Evolutionary conservation across 2,888 invertebrate species (phyloP), one percentile per base, ranked within the genome.

Genomic region (Monopis laevigella): DNA sequence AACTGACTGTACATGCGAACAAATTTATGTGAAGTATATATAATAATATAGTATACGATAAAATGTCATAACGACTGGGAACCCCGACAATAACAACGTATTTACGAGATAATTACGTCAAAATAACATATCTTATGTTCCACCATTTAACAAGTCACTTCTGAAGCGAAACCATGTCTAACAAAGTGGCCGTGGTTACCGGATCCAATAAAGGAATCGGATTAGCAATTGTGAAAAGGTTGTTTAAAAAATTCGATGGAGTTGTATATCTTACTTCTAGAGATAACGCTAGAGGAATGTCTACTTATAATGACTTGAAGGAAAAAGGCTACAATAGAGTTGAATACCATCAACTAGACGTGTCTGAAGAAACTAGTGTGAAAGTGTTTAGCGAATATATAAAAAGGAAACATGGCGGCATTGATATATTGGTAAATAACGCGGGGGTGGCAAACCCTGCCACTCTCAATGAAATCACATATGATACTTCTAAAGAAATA

Each of bases 161-260:
- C 5, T 11, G 29, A 29, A 6, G 5, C 16, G 5, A n/a, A 17
- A 52, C 46, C 39, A 62, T 60, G 59, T 40, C 48, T n/a, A 41
- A 43, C 11, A 62, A 59, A 51, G 52, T 62, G 2, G 59, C 62
- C 16, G 48, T 61, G 2, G 86, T 88, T 3, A 87, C 88, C n/a
- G 88, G 87, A 16, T 65, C 78, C 5, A 88, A 87, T 55, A 86
- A 86, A 62, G 87, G 88, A 1, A 85, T 88, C 45, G 88, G 88
- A 5, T 85, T 70, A 53, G 84, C 72, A 1, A 86, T 85, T 43
- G 86, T 86, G 0, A 82, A 82, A 58, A 83, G 78, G 6, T 58
- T 88, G 8, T 86, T 85, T 48, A 63, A 80, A 50, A 69, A 83
- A 51, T 88, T 83, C 51, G 65, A 85, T 45, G 87, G 85, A 3